Evolutionary conservation across 2,113 vertebrate genomes (phyloP), one percentile per base, ranked within the genome.

Genomic region (Salvator merianae): DNA sequence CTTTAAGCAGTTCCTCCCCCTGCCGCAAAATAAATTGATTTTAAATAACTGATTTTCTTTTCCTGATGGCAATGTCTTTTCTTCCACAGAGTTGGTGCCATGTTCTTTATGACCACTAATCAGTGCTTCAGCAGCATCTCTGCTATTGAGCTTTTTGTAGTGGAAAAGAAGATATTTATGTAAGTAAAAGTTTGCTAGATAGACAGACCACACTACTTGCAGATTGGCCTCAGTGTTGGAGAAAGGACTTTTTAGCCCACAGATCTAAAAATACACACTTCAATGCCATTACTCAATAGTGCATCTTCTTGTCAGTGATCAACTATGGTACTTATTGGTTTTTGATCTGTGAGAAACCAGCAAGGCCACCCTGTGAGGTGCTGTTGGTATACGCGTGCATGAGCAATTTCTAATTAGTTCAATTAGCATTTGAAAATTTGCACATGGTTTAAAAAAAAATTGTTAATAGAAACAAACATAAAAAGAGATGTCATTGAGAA

Each of bases 71-170:
- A 26, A 53, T 70, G 4, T 4, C 62, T 34, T 83, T 40, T 30
- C 72, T 34, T n/a, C 80, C 79, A 1, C 90, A 99, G 98, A 90
- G 91, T 97, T 2, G 98, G 98, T 0, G 96, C 97, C 0, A 94
- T 99, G 68, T 99, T 99, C 95, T 99, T 99, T 88, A 86, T 99
- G 88, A 96, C 95, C 0, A 97, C 97, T n/a, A 98, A 99, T 85
- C 98, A 99, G 95, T 98, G 97, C 78, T 99, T 99, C 94, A 96
- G 93, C 89, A 96, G 98, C 0, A 30, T 98, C 77, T 97, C 98
- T 0, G 95, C 97, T 0, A 95, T 98, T 38, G 98, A 99, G 63
- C 98, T 99, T 86, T 98, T 99, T 4, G 95, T 99, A 74, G 76
- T 95, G 0, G 98, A 99, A 91, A 98, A 98, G 79, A 99, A 99